These are phyloP conservation scores for Oxytorus armatus DNA, from an alignment of 2,888 invertebrate species.

Conservation along the genomic window DNA sequence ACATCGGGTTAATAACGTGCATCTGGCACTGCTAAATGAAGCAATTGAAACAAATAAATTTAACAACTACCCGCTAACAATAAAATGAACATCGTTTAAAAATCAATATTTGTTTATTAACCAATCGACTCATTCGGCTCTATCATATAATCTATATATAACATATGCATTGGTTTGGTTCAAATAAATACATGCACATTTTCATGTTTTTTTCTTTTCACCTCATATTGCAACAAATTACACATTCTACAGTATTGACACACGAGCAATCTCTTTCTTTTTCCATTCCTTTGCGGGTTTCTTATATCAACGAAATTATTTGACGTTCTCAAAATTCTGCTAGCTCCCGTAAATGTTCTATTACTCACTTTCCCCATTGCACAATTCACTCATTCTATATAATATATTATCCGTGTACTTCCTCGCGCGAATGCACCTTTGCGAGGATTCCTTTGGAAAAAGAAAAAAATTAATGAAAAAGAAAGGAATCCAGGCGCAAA, in stretches of 20 bases:
- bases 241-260: conserved; percentile 67
- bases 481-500: conserved; percentile 72
- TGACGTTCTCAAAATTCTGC: conserved; percentile 1
- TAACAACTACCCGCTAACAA: neutral
- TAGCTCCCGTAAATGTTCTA: conserved; percentile 3
- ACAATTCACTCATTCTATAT: neutral
- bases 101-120: conserved; percentile 71
- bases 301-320: conserved; percentile 22
- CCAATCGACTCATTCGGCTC: conserved; percentile 43
- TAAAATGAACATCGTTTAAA: conserved; percentile 60
- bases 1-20: too few relatives aligned
- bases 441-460: neutral
- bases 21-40: too few relatives aligned
- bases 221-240: conserved; percentile 60
- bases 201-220: conserved; percentile 36
- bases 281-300: neutral
- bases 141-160: conserved; percentile 51
- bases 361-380: conserved; percentile 1
- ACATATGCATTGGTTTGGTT: conserved; percentile 27
- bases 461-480: conserved; percentile 19
- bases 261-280: conserved; percentile 23
- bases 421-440: neutral
- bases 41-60: neutral
- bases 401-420: too few relatives aligned
- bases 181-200: conserved; percentile 60